phyloP scores from a whole-genome alignment of 1,140 invertebrate genomes.

The Zaprionus gabonicus region DNA sequence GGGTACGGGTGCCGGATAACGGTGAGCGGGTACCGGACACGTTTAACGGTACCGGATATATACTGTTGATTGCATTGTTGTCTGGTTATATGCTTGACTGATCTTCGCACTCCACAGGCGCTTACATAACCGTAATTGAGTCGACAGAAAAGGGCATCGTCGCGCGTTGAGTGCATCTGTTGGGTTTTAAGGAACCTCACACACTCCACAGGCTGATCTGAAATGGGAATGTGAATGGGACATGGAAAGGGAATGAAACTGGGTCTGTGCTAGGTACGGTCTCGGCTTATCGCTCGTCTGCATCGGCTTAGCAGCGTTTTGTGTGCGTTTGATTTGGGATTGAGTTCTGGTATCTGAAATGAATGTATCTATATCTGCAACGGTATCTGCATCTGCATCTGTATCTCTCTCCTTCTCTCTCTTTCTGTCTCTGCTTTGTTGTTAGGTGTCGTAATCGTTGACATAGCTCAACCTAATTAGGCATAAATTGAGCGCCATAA shows the following conservation, averaged over 20 bases:
- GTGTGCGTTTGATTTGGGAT: conserved; percentile 44
- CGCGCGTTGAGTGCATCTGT: conserved; percentile 65
- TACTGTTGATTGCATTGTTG: conserved; percentile 17
- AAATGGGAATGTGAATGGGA: neutral
- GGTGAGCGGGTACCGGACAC: conserved; percentile 7
- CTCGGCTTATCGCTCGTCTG: conserved; percentile 55
- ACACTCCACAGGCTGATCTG: conserved; percentile 1
- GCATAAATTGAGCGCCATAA: conserved; percentile 76
- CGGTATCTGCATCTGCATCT: conserved; percentile 46
- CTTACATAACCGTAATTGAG: conserved; percentile 72
- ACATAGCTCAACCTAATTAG: conserved; percentile 79
- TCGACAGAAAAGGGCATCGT: conserved; percentile 31
- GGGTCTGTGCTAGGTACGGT: neutral
- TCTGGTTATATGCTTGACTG: conserved; percentile 73
- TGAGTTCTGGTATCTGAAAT: conserved; percentile 29
- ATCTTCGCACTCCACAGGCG: conserved; percentile 60
- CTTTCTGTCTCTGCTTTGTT: conserved; percentile 51
- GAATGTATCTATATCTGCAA: conserved; percentile 36
- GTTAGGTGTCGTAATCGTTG: conserved; percentile 78
- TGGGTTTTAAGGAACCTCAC: conserved; percentile 53
- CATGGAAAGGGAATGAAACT: neutral
- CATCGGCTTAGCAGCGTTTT: conserved; percentile 59
- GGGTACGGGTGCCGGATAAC: conserved; percentile 11
- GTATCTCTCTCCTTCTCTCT: conserved; percentile 30
- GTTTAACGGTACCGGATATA: conserved; percentile 50